These are phyloP conservation scores for Gavia stellata DNA, from an alignment of 2,113 vertebrate species.

Conservation along the genomic window DNA sequence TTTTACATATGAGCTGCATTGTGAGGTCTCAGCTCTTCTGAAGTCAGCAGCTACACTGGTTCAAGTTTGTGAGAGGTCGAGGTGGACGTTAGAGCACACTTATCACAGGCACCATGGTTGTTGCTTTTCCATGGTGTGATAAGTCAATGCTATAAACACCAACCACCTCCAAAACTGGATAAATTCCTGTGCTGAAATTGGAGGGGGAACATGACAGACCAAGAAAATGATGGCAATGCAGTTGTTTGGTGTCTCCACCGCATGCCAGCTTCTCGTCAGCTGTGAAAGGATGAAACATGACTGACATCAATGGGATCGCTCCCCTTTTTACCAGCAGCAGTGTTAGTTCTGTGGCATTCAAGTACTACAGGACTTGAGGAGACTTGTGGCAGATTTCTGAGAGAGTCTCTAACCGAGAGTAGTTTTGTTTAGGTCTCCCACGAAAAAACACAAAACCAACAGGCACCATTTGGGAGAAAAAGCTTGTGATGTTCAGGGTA, in stretches of 20 bases:
- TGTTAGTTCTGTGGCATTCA: background rate
- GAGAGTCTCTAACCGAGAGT: background rate
- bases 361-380: background rate
- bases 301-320: fast-evolving
- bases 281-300: background rate
- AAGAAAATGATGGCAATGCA: background rate
- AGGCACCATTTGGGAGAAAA: background rate
- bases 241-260: background rate
- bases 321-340: background rate
- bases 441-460: background rate
- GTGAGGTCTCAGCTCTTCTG: background rate
- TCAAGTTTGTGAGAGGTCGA: background rate
- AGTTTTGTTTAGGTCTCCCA: background rate
- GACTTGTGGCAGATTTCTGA: background rate
- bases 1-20: background rate
- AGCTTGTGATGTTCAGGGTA: background rate
- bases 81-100: background rate
- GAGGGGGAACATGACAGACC: background rate
- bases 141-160: background rate
- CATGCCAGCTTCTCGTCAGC: background rate
- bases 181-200: background rate
- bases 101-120: fast-evolving
- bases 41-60: background rate
- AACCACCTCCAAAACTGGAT: background rate
- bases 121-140: background rate